Conservation (phyloP, 2,113 vertebrate genomes). For the Dendropsophus ebraccatus region DNA sequence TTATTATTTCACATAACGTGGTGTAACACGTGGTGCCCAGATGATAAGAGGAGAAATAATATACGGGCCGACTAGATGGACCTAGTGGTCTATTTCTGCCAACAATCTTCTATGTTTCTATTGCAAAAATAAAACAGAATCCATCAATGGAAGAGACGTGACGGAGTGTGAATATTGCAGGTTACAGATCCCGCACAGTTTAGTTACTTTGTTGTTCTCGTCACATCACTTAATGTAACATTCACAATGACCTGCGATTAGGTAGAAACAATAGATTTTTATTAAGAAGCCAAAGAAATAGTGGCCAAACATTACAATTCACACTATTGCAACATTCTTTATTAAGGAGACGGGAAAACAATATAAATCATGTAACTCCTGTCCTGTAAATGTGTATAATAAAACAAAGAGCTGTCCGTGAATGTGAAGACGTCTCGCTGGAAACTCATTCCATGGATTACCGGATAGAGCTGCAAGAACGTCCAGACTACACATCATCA, state of each 20-base stretch:
- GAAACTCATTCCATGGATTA: slow-evolving; percentile 40
- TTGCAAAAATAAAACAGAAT: too few relatives aligned
- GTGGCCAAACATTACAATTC: neutral
- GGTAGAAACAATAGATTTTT: neutral
- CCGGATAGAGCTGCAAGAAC: slow-evolving; percentile 21
- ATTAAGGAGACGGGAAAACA: neutral
- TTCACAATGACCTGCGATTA: neutral
- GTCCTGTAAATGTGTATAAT: slow-evolving; percentile 4
- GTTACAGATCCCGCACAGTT: too few relatives aligned
- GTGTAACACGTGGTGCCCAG: too few relatives aligned
- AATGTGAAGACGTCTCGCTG: slow-evolving; percentile 16
- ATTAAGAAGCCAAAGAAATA: neutral
- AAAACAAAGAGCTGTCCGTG: slow-evolving; percentile 19
- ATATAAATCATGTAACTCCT: slow-evolving; percentile 3
- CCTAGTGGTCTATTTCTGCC: too few relatives aligned
- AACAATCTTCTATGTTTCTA: too few relatives aligned
- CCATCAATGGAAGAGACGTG: too few relatives aligned
- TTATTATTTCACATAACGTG: too few relatives aligned
- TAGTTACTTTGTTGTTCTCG: neutral
- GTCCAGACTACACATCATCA: slow-evolving; percentile 18
- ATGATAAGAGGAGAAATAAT: too few relatives aligned
- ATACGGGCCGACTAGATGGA: too few relatives aligned
- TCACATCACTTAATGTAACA: neutral
- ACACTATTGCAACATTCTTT: neutral
- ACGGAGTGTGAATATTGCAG: too few relatives aligned